Base-by-base conservation (phyloP, 1,140 invertebrate genomes). In the Leptestheria dahalacensis region DNA sequence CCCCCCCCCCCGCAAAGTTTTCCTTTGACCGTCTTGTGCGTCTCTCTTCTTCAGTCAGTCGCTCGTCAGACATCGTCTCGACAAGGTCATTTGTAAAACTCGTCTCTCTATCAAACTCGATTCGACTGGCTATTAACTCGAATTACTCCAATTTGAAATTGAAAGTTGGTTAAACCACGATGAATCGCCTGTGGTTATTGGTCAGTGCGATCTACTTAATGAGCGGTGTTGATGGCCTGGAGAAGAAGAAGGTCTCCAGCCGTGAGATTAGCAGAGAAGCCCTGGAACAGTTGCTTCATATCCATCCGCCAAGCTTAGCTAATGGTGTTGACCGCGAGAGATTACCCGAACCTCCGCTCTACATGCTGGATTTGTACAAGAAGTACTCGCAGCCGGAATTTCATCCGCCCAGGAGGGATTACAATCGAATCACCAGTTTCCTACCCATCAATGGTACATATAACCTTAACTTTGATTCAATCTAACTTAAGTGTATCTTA, bases 321-420 rank as follows among this genome's bases (percentile, higher is more conserved):
- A 23, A 11, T 58, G 48, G n/a, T 11, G 53, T 29, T 25, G 25
- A 55, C n/a, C 25, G 20, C 53, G 23, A 11, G 11, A 1, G 24
- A 9, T 23, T n/a, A 0, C 4, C 20, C 4, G 15, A 33, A 21
- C 25, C 48, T 21, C 58, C 47, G 12, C 51, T 52, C 50, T 60
- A 60, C 48, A 60, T 60, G 58, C 50, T 52, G 58, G 58, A 60
- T 50, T 49, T 60, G 23, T 60, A 60, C 26, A 50, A 60, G 49
- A 60, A 60, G 23, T 60, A 60, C 12, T 29, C 48, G 28, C 26
- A 26, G 18, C 21, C 24, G 20, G 24, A 55, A 41, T 15, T 41
- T 6, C 15, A 6, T 20, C 20, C 53, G 53, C 26, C 33, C 20
- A 55, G 33, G 11, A 29, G 25, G 2, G 2, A 33, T 26, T 29